A percentile compares a stretch with the other conserved stretches of the same genome.
phyloP scores from a whole-genome alignment of 2,888 invertebrate species.

The Chromoteleia sp. region DNA sequence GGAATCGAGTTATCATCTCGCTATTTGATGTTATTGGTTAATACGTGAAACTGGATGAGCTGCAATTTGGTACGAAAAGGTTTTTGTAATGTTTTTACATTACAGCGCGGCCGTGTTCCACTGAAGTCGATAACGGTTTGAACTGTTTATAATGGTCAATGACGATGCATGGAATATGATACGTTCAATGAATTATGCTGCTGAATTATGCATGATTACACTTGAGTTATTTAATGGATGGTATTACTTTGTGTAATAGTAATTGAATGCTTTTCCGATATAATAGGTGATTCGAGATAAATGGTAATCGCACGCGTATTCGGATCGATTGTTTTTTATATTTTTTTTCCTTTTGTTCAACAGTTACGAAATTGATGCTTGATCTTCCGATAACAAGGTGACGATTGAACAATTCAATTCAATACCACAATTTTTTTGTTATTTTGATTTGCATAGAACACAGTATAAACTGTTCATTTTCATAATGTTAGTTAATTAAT shows the following conservation, averaged over 20 bases:
- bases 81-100: constrained; percentile 61
- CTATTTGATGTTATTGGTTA: constrained; percentile 63
- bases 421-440: no score
- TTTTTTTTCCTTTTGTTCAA: no score
- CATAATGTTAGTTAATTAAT: no score
- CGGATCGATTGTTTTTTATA: neutral
- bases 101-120: constrained; percentile 22
- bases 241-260: constrained; percentile 56
- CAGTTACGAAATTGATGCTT: no score
- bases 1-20: constrained; percentile 41
- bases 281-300: constrained; percentile 40
- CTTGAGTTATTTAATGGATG: constrained; percentile 55
- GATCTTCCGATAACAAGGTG: neutral
- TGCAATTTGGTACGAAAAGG: constrained; percentile 50
- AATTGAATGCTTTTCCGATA: constrained; percentile 38
- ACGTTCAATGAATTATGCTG: constrained; percentile 56
- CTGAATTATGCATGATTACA: constrained; percentile 60
- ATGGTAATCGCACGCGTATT: constrained; percentile 19
- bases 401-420: no score
- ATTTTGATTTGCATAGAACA: no score
- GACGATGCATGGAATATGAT: constrained; percentile 51
- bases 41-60: constrained; percentile 51
- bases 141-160: constrained; percentile 55
- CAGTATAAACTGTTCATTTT: no score
- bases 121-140: constrained; percentile 41